Evolutionary conservation across 2,888 invertebrate genomes (phyloP).

Genomic region (Drosophila colorata): DNA sequence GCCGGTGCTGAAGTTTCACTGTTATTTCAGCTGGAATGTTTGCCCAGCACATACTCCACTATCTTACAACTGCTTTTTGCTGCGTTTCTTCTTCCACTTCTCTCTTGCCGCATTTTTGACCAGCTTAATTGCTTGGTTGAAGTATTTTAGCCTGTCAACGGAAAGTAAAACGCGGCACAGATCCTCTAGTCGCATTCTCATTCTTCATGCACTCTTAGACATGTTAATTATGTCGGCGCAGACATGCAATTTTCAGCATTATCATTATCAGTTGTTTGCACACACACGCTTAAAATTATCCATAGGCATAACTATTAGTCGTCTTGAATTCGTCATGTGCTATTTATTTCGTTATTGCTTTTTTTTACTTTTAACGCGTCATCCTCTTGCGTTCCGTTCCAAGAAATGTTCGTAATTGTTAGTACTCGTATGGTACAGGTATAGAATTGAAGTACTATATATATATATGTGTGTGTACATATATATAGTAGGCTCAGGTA

Average conservation of each 20-base stretch:
- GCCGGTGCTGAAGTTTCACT: constrained; percentile 54
- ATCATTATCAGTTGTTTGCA: constrained; percentile 56
- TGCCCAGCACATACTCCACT: constrained; percentile 21
- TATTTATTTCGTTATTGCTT: constrained; percentile 66
- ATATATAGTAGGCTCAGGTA: constrained; percentile 11
- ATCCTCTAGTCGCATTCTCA: constrained; percentile 25
- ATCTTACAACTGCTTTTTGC: constrained; percentile 5
- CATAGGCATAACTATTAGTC: constrained; percentile 11
- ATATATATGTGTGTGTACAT: constrained; percentile 1
- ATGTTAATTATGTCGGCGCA: constrained; percentile 64
- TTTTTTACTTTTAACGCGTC: constrained; percentile 30
- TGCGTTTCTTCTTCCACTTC: constrained; percentile 6
- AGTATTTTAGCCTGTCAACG: constrained; percentile 43
- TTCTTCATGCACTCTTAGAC: constrained; percentile 66
- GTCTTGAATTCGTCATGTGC: constrained; percentile 58
- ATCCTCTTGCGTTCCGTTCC: constrained; percentile 58
- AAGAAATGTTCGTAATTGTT: constrained; percentile 62
- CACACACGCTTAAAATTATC: constrained; percentile 32
- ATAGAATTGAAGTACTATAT: constrained; percentile 15
- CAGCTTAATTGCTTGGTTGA: constrained; percentile 55
- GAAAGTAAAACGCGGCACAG: constrained; percentile 71
- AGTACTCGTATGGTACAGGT: constrained; percentile 2
- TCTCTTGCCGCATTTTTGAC: constrained; percentile 58
- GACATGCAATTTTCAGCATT: constrained; percentile 65
- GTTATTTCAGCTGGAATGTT: constrained; percentile 50